Conservation (phyloP, 2,888 invertebrate species). For the Fragum sueziense region DNA sequence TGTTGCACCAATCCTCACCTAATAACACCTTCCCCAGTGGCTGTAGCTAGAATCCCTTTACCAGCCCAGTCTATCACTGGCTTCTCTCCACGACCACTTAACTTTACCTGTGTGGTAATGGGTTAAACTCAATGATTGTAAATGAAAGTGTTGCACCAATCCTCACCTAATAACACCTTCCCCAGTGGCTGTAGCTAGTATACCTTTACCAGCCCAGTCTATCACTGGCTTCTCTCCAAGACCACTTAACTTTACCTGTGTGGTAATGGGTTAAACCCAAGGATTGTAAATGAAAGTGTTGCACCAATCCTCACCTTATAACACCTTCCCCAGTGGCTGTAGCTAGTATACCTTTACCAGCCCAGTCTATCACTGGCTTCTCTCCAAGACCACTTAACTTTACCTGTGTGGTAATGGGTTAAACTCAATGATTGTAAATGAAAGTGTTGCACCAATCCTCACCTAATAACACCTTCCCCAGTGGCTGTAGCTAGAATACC, state of each 20-base stretch:
- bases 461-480: slow-evolving; percentile 86
- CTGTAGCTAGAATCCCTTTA: slow-evolving; percentile 88
- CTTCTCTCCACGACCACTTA: slow-evolving; percentile 87
- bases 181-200: slow-evolving; percentile 90
- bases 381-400: slow-evolving; percentile 89
- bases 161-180: slow-evolving; percentile 85
- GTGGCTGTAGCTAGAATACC: slow-evolving; percentile 90
- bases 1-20: too few relatives aligned
- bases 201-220: slow-evolving; percentile 88
- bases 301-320: too few relatives aligned
- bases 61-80: slow-evolving; percentile 89
- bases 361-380: slow-evolving; percentile 88
- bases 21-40: slow-evolving; percentile 87
- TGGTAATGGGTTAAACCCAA: too few relatives aligned
- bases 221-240: slow-evolving; percentile 85
- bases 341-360: slow-evolving; percentile 88
- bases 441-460: too few relatives aligned
- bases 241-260: slow-evolving; percentile 91
- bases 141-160: too few relatives aligned
- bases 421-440: too few relatives aligned
- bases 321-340: slow-evolving; percentile 89
- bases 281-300: too few relatives aligned
- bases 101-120: slow-evolving; percentile 91
- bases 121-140: too few relatives aligned
- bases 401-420: too few relatives aligned